Conservation (phyloP, 2,888 invertebrate species). For the Eurytoma adleriae region DNA sequence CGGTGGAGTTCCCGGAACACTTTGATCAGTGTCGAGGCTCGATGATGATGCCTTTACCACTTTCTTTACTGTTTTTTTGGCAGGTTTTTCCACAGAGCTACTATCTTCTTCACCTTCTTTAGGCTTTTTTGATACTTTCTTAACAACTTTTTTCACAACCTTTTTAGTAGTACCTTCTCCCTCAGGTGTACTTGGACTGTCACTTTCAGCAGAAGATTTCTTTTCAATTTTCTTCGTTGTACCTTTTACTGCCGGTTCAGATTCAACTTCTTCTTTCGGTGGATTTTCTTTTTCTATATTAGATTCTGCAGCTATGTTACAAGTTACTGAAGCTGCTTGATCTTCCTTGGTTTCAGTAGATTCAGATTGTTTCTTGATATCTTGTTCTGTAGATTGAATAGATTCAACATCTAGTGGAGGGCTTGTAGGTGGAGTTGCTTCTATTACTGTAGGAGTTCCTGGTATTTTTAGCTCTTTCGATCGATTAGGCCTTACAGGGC, state of each 20-base stretch:
- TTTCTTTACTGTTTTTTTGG: conserved; percentile 76
- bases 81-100: conserved; percentile 61
- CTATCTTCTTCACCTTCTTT: conserved; percentile 61
- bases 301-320: background rate
- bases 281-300: background rate
- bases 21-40: conserved; percentile 74
- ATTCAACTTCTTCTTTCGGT: conserved; percentile 6
- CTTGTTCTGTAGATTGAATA: background rate
- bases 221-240: conserved; percentile 61
- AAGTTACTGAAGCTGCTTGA: conserved; percentile 21
- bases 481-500: conserved; percentile 63
- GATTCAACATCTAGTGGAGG: conserved; percentile 60
- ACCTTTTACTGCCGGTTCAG: conserved; percentile 14
- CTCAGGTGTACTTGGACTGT: conserved; percentile 63
- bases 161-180: conserved; percentile 65
- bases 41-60: conserved; percentile 71
- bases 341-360: conserved; percentile 39
- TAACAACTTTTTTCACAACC: conserved; percentile 78
- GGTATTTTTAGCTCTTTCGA: conserved; percentile 67
- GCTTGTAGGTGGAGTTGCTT: conserved; percentile 68
- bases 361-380: background rate
- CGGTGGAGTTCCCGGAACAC: conserved; percentile 78
- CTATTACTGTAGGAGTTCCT: conserved; percentile 67
- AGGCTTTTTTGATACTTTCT: conserved; percentile 74
- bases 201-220: conserved; percentile 61